Base-by-base conservation (phyloP, 1,140 invertebrate species). In the Lepidurus arcticus region DNA sequence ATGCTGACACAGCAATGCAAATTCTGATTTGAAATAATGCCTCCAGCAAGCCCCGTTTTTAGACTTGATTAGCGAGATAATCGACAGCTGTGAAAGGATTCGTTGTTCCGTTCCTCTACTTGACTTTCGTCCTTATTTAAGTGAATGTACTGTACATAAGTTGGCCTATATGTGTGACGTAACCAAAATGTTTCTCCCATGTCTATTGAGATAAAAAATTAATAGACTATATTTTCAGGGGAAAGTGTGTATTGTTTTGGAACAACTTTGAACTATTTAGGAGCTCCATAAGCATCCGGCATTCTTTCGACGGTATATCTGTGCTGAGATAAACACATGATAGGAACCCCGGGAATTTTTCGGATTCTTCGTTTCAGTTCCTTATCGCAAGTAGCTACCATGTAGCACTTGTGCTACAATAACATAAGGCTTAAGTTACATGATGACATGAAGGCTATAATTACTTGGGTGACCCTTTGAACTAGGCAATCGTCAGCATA, bases 401-500 rank as follows among this genome's bases (percentile, higher is more conserved):
- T 99, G 84, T 98, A 99, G 87, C 97, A 99, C 85, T 99, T 99
- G 84, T 99, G 97, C 90, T 99, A 84, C 79, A 89, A 80, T 44
- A 79, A 44, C 47, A 3, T 42, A 80, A 74, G 11, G 26, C 16
- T 44, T 10, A 0, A 79, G 7, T 74, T 75, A 13, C 6, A 16
- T 6, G 76, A 44, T 21, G 4, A 24, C 78, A 65, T 34, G 73
- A 21, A 44, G n/a, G 21, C 45, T 26, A 44, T 53, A 73, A 80
- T 83, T 85, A 93, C 92, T 86, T 93, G 94, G 21, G 92, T 97
- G 6, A 99, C 92, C 84, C 97, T 89, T 83, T 99, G 93, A 2
- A 99, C 95, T 76, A 99, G 86, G 86, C 98, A 99, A 85, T 99
- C 98, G 88, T 99, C 98, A 81, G 98, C 98, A 88, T 99, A 99